phyloP scores from a whole-genome alignment of 2,888 invertebrate genomes.

The Monopis laevigella region DNA sequence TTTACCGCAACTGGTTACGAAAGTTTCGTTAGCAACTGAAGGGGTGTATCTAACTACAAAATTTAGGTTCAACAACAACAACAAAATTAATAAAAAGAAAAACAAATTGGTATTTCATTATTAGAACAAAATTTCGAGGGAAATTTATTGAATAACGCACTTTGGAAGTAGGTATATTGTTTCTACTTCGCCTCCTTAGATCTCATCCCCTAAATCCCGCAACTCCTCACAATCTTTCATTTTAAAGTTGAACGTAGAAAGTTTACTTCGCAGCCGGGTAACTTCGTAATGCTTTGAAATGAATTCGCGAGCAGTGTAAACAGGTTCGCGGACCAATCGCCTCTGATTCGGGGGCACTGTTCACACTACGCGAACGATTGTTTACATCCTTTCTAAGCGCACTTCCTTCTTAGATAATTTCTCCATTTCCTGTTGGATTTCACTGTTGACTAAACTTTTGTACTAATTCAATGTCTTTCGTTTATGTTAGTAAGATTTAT shows the following conservation, averaged over 20 bases:
- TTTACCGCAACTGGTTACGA: no score
- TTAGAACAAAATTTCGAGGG: slow-evolving; percentile 7
- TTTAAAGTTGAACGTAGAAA: slow-evolving; percentile 41
- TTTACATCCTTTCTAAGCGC: slow-evolving; percentile 11
- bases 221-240: slow-evolving; percentile 37
- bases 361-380: background rate
- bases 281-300: slow-evolving; percentile 23
- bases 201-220: slow-evolving; percentile 14
- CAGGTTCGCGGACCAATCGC: slow-evolving; percentile 17
- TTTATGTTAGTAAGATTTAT: no score
- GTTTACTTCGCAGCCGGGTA: slow-evolving; percentile 21
- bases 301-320: slow-evolving; percentile 24
- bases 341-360: slow-evolving; percentile 3
- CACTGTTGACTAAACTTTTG: no score
- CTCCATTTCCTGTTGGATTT: no score
- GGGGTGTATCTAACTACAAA: no score
- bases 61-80: no score
- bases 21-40: no score
- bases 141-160: slow-evolving; percentile 12
- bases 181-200: slow-evolving; percentile 11
- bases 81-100: slow-evolving; percentile 8
- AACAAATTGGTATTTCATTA: slow-evolving; percentile 10
- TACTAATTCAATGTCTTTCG: no score
- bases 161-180: slow-evolving; percentile 7
- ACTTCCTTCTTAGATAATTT: slow-evolving; percentile 8